These are phyloP conservation scores for Aphodius sticticus DNA, from an alignment of 2,888 invertebrate genomes.

Conservation along the genomic window DNA sequence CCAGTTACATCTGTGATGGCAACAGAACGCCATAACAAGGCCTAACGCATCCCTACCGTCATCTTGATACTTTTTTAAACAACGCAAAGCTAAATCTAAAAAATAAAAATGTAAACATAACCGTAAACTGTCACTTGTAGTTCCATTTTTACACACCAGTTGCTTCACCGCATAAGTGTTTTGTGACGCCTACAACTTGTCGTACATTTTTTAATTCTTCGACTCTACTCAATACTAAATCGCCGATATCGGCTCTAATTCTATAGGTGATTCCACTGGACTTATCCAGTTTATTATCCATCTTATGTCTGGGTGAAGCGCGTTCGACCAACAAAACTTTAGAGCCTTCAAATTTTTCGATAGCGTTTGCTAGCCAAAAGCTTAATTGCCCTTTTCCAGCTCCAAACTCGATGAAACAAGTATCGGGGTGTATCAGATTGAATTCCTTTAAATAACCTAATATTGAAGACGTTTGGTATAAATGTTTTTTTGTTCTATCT, in stretches of 20 bases:
- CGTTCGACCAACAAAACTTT: slow-evolving; percentile 79
- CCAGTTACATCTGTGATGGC: slow-evolving; percentile 87
- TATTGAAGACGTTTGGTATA: slow-evolving; percentile 80
- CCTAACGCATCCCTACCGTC: slow-evolving; percentile 62
- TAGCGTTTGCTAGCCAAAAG: slow-evolving; percentile 75
- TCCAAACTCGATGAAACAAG: slow-evolving; percentile 86
- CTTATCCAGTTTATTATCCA: slow-evolving; percentile 70
- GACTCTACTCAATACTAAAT: slow-evolving; percentile 71
- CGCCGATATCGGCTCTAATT: slow-evolving; percentile 79
- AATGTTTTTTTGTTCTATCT: slow-evolving; percentile 73
- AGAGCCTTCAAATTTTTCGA: slow-evolving; percentile 60
- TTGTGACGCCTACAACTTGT: slow-evolving; percentile 78
- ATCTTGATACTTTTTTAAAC: slow-evolving; percentile 63
- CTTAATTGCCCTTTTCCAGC: slow-evolving; percentile 90
- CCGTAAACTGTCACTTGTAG: slow-evolving; percentile 18
- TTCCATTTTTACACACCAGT: slow-evolving; percentile 68
- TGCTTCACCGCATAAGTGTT: slow-evolving; percentile 90
- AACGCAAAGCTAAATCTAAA: slow-evolving; percentile 76
- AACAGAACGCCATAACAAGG: slow-evolving; percentile 84
- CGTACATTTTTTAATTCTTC: slow-evolving; percentile 60
- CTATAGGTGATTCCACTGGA: slow-evolving; percentile 40
- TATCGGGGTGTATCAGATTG: slow-evolving; percentile 66
- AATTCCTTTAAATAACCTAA: slow-evolving; percentile 72
- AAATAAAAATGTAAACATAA: slow-evolving; percentile 32
- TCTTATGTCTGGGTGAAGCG: slow-evolving; percentile 83